Conservation (phyloP, 2,797 vertebrate species). For the Liasis olivaceus region DNA sequence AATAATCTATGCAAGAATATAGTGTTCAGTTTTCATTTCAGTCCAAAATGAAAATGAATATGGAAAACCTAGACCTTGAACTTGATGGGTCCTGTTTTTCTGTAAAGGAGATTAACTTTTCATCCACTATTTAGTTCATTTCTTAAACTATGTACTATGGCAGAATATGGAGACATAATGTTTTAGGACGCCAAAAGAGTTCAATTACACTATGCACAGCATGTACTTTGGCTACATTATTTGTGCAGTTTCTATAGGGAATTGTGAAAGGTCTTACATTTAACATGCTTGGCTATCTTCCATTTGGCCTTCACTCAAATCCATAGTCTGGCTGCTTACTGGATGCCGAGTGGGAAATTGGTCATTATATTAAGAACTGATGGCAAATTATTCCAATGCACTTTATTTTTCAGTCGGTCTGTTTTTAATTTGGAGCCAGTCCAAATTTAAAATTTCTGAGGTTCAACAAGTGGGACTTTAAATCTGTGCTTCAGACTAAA, state of each 20-base stretch:
- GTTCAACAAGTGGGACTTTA: slow-evolving; percentile 62
- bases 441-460: slow-evolving; percentile 73
- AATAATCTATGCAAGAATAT: slow-evolving; percentile 3
- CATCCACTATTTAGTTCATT: slow-evolving; percentile 49
- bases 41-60: slow-evolving; percentile 55
- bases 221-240: slow-evolving; percentile 73
- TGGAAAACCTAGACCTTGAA: slow-evolving; percentile 42
- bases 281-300: slow-evolving; percentile 73
- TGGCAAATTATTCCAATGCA: slow-evolving; percentile 73
- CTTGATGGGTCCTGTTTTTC: slow-evolving; percentile 57
- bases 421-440: slow-evolving; percentile 71
- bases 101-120: slow-evolving; percentile 25
- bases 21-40: slow-evolving; percentile 27
- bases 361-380: slow-evolving; percentile 74
- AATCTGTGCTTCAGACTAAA: slow-evolving; percentile 62
- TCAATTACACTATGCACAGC: slow-evolving; percentile 56
- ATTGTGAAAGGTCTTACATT: slow-evolving; percentile 76
- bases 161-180: slow-evolving; percentile 57
- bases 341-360: slow-evolving; percentile 73
- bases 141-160: slow-evolving; percentile 59
- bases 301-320: slow-evolving; percentile 76
- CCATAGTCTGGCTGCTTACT: slow-evolving; percentile 66
- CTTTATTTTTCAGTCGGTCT: slow-evolving; percentile 68
- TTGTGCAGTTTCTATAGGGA: slow-evolving; percentile 76
- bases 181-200: slow-evolving; percentile 52